Evolutionary conservation across 2,113 vertebrate genomes (phyloP).

Genomic region (Scomber scombrus): DNA sequence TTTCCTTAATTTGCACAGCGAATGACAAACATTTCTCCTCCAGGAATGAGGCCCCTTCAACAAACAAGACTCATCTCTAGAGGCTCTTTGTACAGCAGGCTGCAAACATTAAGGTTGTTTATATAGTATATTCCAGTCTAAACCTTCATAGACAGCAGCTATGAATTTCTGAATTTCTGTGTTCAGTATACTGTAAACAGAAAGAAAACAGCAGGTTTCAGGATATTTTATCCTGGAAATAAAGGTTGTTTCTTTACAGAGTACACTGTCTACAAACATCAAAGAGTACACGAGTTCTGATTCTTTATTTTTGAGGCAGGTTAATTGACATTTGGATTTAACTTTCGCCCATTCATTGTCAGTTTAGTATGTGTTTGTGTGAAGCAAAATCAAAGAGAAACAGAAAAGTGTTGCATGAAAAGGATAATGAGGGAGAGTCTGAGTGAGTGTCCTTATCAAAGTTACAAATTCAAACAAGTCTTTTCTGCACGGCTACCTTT

Average conservation of each 20-base stretch:
- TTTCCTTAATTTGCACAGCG: constrained; percentile 3
- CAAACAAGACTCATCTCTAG: not conserved
- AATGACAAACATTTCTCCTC: constrained; percentile 5
- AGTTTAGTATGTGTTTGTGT: not conserved
- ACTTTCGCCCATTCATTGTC: constrained; percentile 16
- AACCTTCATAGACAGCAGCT: not conserved
- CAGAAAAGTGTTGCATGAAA: constrained; percentile 6
- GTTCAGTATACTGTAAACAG: constrained; percentile 12
- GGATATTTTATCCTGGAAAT: constrained; percentile 37
- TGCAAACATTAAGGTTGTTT: constrained; percentile 12
- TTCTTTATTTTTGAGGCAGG: constrained; percentile 21
- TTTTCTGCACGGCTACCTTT: constrained; percentile 12
- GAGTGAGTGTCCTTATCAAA: constrained; percentile 5
- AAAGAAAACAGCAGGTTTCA: constrained; percentile 39
- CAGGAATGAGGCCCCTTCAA: constrained; percentile 10
- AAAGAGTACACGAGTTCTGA: constrained; percentile 24
- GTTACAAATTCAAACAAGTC: constrained; percentile 25
- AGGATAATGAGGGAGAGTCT: not conserved
- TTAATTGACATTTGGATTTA: constrained; percentile 46
- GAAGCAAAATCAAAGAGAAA: not conserved
- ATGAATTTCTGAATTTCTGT: constrained; percentile 25
- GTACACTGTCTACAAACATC: constrained; percentile 24
- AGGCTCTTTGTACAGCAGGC: not conserved
- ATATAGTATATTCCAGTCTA: constrained; percentile 19
- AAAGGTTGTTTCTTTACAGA: constrained; percentile 21